Conservation (phyloP, 2,888 invertebrate genomes). For the Polydrusus tereticollis region DNA sequence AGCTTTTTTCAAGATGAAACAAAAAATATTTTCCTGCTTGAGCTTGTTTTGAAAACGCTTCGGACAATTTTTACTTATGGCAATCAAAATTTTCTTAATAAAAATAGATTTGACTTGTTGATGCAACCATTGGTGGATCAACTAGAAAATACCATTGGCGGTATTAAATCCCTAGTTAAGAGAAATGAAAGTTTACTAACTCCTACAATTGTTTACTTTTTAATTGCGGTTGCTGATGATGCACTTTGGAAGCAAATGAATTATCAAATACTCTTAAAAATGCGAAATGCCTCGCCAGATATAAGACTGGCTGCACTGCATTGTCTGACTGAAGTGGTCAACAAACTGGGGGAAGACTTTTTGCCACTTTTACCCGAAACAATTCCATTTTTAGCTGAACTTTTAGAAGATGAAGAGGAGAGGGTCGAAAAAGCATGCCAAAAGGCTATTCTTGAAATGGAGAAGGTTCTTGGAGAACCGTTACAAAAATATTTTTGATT, state of each 20-base stretch:
- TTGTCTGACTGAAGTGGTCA: slow-evolving; percentile 82
- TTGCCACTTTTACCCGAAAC: slow-evolving; percentile 91
- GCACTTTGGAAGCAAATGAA: slow-evolving; percentile 91
- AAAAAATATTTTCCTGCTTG: slow-evolving; percentile 75
- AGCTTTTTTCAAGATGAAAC: slow-evolving; percentile 70
- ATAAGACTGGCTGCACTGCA: slow-evolving; percentile 81
- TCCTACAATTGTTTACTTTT: slow-evolving; percentile 87
- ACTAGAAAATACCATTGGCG: slow-evolving; percentile 79
- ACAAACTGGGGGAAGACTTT: slow-evolving; percentile 90
- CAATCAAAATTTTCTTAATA: slow-evolving; percentile 85
- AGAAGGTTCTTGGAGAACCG: slow-evolving; percentile 89
- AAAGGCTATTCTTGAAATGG: slow-evolving; percentile 85
- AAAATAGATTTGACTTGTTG: slow-evolving; percentile 85
- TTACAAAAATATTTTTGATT: slow-evolving; percentile 86
- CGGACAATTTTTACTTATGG: slow-evolving; percentile 85
- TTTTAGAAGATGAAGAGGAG: slow-evolving; percentile 91
- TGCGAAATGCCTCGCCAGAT: slow-evolving; percentile 80
- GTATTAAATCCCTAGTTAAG: slow-evolving; percentile 72
- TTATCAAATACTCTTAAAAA: slow-evolving; percentile 90
- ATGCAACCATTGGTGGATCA: slow-evolving; percentile 93
- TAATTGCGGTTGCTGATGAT: slow-evolving; percentile 86
- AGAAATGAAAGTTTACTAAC: slow-evolving; percentile 75
- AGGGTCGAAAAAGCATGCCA: slow-evolving; percentile 85
- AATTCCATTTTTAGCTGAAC: slow-evolving; percentile 92
- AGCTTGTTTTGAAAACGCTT: slow-evolving; percentile 82